These are phyloP conservation scores for Hippocampus guttulatus DNA, from an alignment of 2,113 vertebrate genomes.

Conservation along the genomic window DNA sequence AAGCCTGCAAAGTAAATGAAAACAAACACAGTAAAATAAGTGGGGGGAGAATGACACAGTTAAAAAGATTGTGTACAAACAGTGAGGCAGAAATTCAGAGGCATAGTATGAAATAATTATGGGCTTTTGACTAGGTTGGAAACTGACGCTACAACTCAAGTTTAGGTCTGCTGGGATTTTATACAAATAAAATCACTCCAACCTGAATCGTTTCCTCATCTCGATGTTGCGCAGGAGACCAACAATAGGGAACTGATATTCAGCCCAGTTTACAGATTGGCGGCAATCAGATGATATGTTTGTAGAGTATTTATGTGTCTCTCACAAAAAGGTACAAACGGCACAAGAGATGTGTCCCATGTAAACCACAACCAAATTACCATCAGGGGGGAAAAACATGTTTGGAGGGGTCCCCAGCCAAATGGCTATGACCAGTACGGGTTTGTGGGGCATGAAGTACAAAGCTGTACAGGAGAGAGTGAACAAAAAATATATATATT, in stretches of 20 bases:
- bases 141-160: not conserved
- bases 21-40: conserved; percentile 36
- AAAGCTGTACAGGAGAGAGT: not conserved
- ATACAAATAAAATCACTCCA: not conserved
- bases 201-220: not conserved
- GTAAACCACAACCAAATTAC: not conserved
- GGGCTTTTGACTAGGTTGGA: conserved; percentile 2
- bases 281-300: not conserved
- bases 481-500: not conserved
- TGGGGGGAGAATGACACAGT: conserved; percentile 9
- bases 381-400: not conserved
- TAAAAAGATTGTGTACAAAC: conserved; percentile 24
- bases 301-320: not conserved
- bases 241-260: not conserved
- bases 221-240: not conserved
- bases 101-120: conserved; percentile 9
- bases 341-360: not conserved
- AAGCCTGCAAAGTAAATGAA: conserved; percentile 79
- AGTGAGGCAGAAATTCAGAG: conserved; percentile 15
- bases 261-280: not conserved
- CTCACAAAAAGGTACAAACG: not conserved
- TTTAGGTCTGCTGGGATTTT: not conserved
- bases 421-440: not conserved
- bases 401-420: not conserved
- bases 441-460: not conserved